Conservation (phyloP, 2,888 invertebrate genomes). For the Pyralis farinalis region DNA sequence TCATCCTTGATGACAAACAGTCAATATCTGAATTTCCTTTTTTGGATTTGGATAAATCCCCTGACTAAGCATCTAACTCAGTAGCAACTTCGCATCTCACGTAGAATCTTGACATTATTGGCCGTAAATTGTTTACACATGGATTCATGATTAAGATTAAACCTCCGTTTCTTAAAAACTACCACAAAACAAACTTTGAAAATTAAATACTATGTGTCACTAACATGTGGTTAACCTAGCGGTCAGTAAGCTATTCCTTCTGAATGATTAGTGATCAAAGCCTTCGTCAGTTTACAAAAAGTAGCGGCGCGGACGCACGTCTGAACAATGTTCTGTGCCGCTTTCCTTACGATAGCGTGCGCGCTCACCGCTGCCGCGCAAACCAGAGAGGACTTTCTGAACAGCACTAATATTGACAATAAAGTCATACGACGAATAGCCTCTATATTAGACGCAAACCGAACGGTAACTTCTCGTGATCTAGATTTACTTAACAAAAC, state of each 20-base stretch:
- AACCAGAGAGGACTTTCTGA: constrained; percentile 27
- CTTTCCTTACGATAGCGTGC: constrained; percentile 53
- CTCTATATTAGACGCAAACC: constrained; percentile 40
- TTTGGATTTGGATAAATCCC: constrained; percentile 4
- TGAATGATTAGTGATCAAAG: constrained; percentile 21
- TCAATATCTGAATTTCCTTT: background rate
- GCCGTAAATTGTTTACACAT: too few relatives aligned
- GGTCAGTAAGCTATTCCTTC: background rate
- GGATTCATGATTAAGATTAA: too few relatives aligned
- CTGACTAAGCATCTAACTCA: background rate
- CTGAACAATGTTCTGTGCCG: constrained; percentile 44
- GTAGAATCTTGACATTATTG: too few relatives aligned
- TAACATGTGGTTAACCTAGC: constrained; percentile 4
- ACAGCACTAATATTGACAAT: constrained; percentile 43
- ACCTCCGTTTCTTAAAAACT: background rate
- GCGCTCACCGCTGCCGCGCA: constrained; percentile 35
- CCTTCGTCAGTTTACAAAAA: constrained; percentile 47
- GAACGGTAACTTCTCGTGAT: constrained; percentile 41
- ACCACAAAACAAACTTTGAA: background rate
- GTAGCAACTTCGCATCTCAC: too few relatives aligned
- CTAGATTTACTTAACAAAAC: constrained; percentile 46
- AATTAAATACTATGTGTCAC: background rate
- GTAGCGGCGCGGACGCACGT: constrained; percentile 64
- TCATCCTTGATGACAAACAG: background rate
- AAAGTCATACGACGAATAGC: constrained; percentile 41